Evolutionary conservation across 1,140 invertebrate species (phyloP).

Genomic region (Ooceraea biroi): DNA sequence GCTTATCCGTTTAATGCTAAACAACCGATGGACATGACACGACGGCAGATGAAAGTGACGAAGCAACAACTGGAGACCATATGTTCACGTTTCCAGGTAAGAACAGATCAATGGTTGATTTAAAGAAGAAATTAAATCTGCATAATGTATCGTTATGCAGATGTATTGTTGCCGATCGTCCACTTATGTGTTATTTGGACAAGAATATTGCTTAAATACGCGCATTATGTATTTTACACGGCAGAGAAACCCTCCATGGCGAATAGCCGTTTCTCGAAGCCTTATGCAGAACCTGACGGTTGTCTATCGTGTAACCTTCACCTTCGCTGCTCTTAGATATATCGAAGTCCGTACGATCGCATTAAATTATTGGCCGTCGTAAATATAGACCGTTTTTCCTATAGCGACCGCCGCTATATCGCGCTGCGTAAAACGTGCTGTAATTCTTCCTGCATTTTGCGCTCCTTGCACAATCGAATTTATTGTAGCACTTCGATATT

Average conservation of each 20-base stretch:
- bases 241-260: conserved; percentile 72
- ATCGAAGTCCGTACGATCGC: conserved; percentile 51
- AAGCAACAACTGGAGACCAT: conserved; percentile 98
- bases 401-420: conserved; percentile 26
- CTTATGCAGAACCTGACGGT: conserved; percentile 62
- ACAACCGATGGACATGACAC: conserved; percentile 98
- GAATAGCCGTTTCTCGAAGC: conserved; percentile 73
- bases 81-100: conserved; percentile 97
- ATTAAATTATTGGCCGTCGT: conserved; percentile 56
- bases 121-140: background rate
- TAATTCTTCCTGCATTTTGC: background rate
- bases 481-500: background rate
- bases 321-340: conserved; percentile 55
- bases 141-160: background rate
- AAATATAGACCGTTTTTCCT: conserved; percentile 34
- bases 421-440: conserved; percentile 14
- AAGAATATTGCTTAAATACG: background rate
- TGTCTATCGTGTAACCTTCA: conserved; percentile 66
- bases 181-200: background rate
- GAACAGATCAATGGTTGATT: background rate
- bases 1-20: conserved; percentile 99
- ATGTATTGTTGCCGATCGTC: too few relatives aligned
- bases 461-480: background rate
- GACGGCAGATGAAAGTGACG: conserved; percentile 96
- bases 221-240: background rate